Percentiles rank a stretch among this genome's conserved stretches.
These are phyloP conservation scores for Platichthys flesus DNA, from an alignment of 2,113 vertebrate species.

Conservation along the genomic window DNA sequence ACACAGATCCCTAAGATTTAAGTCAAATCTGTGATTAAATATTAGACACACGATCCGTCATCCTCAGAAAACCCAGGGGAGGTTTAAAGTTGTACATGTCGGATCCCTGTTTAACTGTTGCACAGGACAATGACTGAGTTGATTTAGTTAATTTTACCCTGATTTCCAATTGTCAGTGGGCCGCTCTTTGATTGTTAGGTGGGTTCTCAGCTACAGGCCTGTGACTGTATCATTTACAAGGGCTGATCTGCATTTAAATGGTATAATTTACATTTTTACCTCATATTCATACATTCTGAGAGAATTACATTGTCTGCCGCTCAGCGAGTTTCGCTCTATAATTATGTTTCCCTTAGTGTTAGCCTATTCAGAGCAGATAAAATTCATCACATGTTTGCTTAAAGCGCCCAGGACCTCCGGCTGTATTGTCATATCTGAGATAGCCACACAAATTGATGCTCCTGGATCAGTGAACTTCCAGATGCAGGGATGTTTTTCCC, in stretches of 20 bases:
- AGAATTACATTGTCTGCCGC: conserved; percentile 12
- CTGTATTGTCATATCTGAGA: conserved; percentile 61
- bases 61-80: too few species aligned
- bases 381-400: conserved; percentile 53
- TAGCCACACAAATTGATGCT: conserved; percentile 47
- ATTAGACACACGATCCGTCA: too few species aligned
- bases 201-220: neutral
- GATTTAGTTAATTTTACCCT: conserved; percentile 10
- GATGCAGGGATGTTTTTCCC: conserved; percentile 12
- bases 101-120: neutral
- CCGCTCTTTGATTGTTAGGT: conserved; percentile 22
- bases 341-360: conserved; percentile 32
- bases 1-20: too few species aligned
- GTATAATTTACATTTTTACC: conserved; percentile 31
- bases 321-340: conserved; percentile 30
- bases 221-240: conserved; percentile 40
- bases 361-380: conserved; percentile 30
- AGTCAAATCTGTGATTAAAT: too few species aligned
- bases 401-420: conserved; percentile 57
- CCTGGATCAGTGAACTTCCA: conserved; percentile 19
- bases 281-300: conserved; percentile 42
- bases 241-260: conserved; percentile 39
- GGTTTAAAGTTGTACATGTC: too few species aligned
- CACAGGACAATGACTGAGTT: neutral
- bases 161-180: conserved; percentile 27